Percentiles rank a stretch among this genome's conserved stretches.
These are phyloP conservation scores for Eidolon helvum DNA, from an alignment of 2,113 vertebrate species.

Conservation along the genomic window DNA sequence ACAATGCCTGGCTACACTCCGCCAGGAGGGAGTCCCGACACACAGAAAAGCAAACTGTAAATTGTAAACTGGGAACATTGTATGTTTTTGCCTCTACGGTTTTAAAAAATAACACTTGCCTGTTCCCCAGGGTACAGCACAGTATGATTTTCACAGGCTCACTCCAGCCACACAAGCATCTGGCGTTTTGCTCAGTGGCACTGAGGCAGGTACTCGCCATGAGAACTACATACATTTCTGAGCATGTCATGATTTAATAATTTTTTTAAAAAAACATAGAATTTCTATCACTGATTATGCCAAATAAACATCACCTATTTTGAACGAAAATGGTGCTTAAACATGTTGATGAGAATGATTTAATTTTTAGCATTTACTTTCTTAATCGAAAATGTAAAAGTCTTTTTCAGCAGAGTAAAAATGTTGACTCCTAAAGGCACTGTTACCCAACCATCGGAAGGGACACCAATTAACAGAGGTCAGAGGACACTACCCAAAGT, in stretches of 20 bases:
- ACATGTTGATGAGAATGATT: background rate
- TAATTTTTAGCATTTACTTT: background rate
- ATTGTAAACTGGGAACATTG: background rate
- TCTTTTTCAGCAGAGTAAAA: background rate
- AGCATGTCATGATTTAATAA: background rate
- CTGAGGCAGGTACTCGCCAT: background rate
- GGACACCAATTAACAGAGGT: background rate
- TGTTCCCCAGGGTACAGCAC: background rate
- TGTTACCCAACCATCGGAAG: background rate
- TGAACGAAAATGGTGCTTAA: background rate
- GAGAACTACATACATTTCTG: background rate
- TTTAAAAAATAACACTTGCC: background rate
- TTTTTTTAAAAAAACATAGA: background rate
- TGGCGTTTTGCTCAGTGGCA: background rate
- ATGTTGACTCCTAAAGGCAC: background rate
- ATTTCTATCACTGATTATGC: background rate
- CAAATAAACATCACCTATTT: background rate
- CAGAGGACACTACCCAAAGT: background rate
- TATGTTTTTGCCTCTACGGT: background rate
- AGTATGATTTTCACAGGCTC: background rate
- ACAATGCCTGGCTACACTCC: background rate
- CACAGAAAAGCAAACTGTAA: background rate
- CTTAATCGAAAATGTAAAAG: background rate
- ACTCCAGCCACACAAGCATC: background rate
- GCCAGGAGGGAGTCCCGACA: background rate